Conservation (phyloP, 2,888 invertebrate genomes). For the Petrolisthes manimaculis region DNA sequence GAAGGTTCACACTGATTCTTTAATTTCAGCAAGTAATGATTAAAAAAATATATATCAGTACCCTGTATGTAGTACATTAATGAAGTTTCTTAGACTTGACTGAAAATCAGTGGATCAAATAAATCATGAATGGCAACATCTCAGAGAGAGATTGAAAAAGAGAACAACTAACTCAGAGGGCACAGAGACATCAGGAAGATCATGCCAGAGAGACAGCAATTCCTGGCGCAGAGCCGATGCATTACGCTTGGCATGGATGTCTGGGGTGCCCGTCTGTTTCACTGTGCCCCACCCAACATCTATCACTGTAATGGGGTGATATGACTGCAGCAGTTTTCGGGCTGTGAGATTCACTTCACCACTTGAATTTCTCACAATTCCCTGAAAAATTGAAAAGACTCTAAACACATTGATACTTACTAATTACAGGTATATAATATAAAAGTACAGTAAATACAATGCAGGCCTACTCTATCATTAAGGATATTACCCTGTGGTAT, state of each 20-base stretch:
- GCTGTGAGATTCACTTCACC: slow-evolving; percentile 56
- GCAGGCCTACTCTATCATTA: too few relatives aligned
- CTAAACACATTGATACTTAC: too few relatives aligned
- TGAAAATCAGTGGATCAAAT: not conserved
- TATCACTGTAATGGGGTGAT: slow-evolving; percentile 55
- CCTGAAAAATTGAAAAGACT: slow-evolving; percentile 21
- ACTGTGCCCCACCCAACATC: slow-evolving; percentile 53
- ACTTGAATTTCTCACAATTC: slow-evolving; percentile 51
- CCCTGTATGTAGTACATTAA: too few relatives aligned
- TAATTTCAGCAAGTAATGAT: too few relatives aligned
- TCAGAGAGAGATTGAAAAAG: not conserved
- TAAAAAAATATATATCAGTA: too few relatives aligned
- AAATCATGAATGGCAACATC: not conserved
- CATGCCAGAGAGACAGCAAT: slow-evolving; percentile 58
- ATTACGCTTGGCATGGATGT: slow-evolving; percentile 53
- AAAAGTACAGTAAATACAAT: too few relatives aligned
- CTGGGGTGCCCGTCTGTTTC: slow-evolving; percentile 49
- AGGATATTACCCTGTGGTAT: too few relatives aligned
- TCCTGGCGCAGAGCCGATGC: slow-evolving; percentile 47
- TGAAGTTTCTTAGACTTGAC: not conserved
- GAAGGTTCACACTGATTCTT: too few relatives aligned
- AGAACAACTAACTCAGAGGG: slow-evolving; percentile 56
- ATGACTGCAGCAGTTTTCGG: slow-evolving; percentile 47
- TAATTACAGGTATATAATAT: too few relatives aligned
- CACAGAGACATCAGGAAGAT: slow-evolving; percentile 46